A percentile compares a stretch with the other conserved stretches of the same genome.
Conservation (phyloP, 2,797 vertebrate genomes). For the Neoniphon sammara region DNA sequence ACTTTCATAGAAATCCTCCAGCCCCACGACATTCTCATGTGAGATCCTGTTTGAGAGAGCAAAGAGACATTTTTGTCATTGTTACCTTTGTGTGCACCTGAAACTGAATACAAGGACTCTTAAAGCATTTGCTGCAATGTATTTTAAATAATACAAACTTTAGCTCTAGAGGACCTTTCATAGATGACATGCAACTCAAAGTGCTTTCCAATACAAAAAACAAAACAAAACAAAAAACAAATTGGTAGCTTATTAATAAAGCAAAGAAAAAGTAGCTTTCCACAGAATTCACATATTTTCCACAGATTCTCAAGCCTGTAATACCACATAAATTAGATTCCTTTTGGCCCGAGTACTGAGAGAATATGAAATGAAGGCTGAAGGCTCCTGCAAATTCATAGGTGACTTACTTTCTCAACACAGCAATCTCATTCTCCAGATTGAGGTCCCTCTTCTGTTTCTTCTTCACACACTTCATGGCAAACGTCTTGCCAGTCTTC, state of each 20-base stretch:
- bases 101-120: background rate
- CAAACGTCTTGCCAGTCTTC: constrained; percentile 90
- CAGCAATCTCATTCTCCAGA: constrained; percentile 95
- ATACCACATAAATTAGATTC: background rate
- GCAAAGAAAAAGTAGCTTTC: background rate
- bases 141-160: background rate
- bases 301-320: background rate
- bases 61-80: background rate
- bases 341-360: background rate
- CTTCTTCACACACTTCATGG: constrained; percentile 98
- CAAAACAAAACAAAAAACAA: too few relatives aligned
- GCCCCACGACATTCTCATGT: constrained; percentile 93
- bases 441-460: constrained; percentile 88
- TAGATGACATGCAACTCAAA: too few relatives aligned
- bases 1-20: constrained; percentile 97
- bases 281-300: background rate
- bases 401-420: constrained; percentile 88
- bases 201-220: too few relatives aligned
- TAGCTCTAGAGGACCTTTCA: too few relatives aligned
- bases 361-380: constrained; percentile 1
- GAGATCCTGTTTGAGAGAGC: constrained; percentile 85
- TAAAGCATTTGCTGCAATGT: background rate
- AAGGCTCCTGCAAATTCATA: background rate
- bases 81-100: background rate
- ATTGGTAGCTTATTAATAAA: background rate